Conservation (phyloP, 1,140 invertebrate genomes). For the Drosophila ohnishii region DNA sequence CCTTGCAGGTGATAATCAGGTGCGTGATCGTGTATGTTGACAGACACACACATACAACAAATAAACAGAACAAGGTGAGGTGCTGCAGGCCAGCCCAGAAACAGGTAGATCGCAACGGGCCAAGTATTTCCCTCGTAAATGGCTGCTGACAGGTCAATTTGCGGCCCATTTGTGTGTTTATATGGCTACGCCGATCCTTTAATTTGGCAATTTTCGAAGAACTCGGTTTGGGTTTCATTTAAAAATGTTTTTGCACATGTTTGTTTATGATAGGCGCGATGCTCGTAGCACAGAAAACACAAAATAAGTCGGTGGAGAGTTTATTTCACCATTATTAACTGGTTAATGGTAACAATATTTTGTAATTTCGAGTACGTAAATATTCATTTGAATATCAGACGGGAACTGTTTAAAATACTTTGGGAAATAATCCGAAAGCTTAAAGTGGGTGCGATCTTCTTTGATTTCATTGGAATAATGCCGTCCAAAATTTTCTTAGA, state of each 20-base stretch:
- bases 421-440: not conserved
- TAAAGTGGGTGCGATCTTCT: too few species aligned
- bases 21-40: constrained; percentile 69
- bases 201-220: constrained; percentile 58
- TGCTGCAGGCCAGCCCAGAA: not conserved
- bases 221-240: constrained; percentile 42
- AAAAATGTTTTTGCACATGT: constrained; percentile 48
- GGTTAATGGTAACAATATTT: not conserved
- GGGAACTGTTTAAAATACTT: not conserved
- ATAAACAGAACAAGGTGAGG: constrained; percentile 51
- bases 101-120: constrained; percentile 42
- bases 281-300: constrained; percentile 30
- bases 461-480: not conserved
- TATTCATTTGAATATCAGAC: not conserved
- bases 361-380: not conserved
- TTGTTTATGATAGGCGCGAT: constrained; percentile 69
- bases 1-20: constrained; percentile 76
- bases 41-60: constrained; percentile 46
- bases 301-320: not conserved
- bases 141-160: constrained; percentile 75
- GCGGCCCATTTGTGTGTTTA: constrained; percentile 39
- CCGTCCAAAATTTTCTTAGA: not conserved
- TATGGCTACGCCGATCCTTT: constrained; percentile 30
- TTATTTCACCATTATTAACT: not conserved
- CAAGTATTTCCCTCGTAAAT: constrained; percentile 43